Conservation (phyloP, 2,113 vertebrate species). For the Oryzias curvinotus region DNA sequence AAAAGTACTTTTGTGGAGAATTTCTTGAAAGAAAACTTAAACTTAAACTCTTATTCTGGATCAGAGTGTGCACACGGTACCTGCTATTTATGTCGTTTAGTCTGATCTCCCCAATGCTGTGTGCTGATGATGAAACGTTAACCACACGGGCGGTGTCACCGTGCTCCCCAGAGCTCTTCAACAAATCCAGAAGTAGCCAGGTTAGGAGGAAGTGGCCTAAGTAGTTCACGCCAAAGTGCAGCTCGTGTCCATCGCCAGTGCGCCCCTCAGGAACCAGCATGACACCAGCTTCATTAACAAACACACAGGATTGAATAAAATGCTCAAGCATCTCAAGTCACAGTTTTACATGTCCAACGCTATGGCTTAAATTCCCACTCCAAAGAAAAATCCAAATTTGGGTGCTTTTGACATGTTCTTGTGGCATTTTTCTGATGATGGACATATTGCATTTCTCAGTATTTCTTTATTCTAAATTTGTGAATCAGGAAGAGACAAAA, state of each 20-base stretch:
- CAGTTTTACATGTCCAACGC: background rate
- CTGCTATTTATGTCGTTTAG: constrained; percentile 82
- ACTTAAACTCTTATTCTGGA: background rate
- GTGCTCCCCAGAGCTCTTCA: constrained; percentile 77
- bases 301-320: background rate
- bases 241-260: constrained; percentile 86
- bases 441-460: too few species aligned
- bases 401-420: too few species aligned
- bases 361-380: background rate
- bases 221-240: constrained; percentile 88
- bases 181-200: constrained; percentile 82
- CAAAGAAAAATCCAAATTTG: too few species aligned
- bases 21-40: background rate
- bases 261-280: constrained; percentile 86
- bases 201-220: constrained; percentile 91
- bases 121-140: constrained; percentile 86
- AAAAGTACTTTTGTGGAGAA: too few species aligned
- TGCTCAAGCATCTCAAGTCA: too few species aligned
- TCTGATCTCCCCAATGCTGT: constrained; percentile 77
- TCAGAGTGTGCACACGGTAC: constrained; percentile 58
- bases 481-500: too few species aligned
- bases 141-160: constrained; percentile 78
- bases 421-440: too few species aligned
- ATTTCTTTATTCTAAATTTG: too few species aligned
- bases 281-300: constrained; percentile 79